Conservation (phyloP, 2,113 vertebrate genomes). For the Myxocyprinus asiaticus region DNA sequence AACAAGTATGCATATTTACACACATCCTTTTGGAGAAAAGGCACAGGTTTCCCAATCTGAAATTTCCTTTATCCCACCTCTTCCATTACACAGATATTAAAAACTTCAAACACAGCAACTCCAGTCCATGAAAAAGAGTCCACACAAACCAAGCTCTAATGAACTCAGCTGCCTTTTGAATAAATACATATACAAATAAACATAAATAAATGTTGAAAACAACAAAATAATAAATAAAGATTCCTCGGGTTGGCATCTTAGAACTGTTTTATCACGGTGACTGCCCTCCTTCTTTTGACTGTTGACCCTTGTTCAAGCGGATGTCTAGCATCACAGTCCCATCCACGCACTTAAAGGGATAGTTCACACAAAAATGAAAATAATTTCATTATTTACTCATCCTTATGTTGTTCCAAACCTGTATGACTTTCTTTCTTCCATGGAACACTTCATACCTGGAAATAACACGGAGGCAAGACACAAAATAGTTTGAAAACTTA, state of each 20-base stretch:
- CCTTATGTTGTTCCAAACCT: no score
- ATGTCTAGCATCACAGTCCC: neutral
- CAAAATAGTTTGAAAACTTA: no score
- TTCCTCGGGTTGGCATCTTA: conserved; percentile 38
- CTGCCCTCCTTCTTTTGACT: neutral
- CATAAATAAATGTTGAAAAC: conserved; percentile 73
- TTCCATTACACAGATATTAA: conserved; percentile 4
- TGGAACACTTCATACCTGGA: neutral
- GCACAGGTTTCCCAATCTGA: conserved; percentile 73
- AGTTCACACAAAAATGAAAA: no score
- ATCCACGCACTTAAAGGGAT: no score
- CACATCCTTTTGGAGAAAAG: conserved; percentile 72
- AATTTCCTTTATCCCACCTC: conserved; percentile 48
- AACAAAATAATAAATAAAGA: conserved; percentile 75
- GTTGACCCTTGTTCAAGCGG: neutral
- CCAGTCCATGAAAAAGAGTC: conserved; percentile 44
- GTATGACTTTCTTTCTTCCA: no score
- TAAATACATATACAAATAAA: conserved; percentile 65
- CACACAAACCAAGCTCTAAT: neutral
- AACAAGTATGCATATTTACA: conserved; percentile 63
- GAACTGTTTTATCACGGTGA: neutral
- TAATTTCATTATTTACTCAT: no score
- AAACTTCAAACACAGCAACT: conserved; percentile 55
- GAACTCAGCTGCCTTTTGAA: conserved; percentile 69
- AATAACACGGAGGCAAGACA: no score